Base-by-base conservation (phyloP, 2,888 invertebrate genomes). In the Drosophila percnosoma region DNA sequence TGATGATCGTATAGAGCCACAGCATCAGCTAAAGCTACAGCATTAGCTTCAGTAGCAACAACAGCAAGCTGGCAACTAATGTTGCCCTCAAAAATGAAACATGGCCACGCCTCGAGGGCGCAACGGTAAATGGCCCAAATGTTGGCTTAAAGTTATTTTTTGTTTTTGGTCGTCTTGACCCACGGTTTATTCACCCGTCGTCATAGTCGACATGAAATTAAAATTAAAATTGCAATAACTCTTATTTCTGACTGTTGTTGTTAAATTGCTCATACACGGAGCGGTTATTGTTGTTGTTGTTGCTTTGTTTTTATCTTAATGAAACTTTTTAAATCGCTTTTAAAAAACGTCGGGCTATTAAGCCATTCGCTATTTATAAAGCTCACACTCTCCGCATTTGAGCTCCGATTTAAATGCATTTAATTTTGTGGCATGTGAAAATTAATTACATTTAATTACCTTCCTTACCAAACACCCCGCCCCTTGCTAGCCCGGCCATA, bases 381-480 rank as follows among this genome's bases (percentile, higher is more conserved):
- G 88, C 86, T 71, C 84, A 87, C 72, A 90, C 88, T 87, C 75
- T 64, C 78, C 76, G 75, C 58, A 68, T 68, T 83, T 75, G 87
- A 68, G 86, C 73, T 77, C 78, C 75, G 90, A 88, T 81, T 84
- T 87, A 82, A 84, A 78, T 90, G 82, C 78, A 90, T 86, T 91
- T 83, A 76, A 79, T 82, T 91, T 77, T 83, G 76, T 83, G 80
- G 75, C 79, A 82, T 89, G 84, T 82, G 87, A 89, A 80, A 89
- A 89, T 89, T 89, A 91, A 89, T 89, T 89, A 87, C 90, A 81
- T 91, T 89, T 91, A 89, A 89, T 89, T 89, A 87, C 79, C 71
- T 36, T 18, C 63, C 38, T 27, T 5, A 27, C 67, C 49, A 55
- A 49, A 45, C 54, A 52, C 63, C 63, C 67, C 52, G 48, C 38